Base-by-base conservation (phyloP, 2,797 vertebrate species). In the Diglossa cyanea region DNA sequence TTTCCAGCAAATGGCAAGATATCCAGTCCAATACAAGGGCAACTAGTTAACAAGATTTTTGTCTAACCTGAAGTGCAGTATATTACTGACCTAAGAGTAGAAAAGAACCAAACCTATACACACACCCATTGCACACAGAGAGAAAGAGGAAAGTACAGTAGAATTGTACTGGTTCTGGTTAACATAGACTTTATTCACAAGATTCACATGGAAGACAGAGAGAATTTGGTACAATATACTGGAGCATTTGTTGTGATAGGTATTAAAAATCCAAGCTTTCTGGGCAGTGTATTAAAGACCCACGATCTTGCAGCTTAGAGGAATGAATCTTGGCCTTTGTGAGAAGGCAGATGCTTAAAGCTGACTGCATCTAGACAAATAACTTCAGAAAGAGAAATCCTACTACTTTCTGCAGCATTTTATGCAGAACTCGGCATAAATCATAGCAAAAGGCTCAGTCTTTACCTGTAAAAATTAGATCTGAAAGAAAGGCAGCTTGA, bases 51-150 rank as follows among this genome's bases (percentile, higher is more conserved):
- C 3, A 45, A 80, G 30, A 47, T 35, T 44, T 77, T 53, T 66
- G 16, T 66, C 50, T 80, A 58, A 79, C 10, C 13, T 89, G 53
- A 83, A 58, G 17, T n/a, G 50, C 58, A 68, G 8, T n/a, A 30
- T 28, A 17, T 84, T 93, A 51, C 40, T 84, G 55, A 86, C 33
- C 58, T 57, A 44, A 53, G 48, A 67, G 12, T 1, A 79, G 37
- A 62, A 79, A 70, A 89, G 26, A 31, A 50, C 33, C 18, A 62
- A 51, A 70, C 21, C 20, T 37, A 2, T 65, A 19, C 19, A 25
- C 1, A 31, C 28, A 67, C 12, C 9, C 0, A 2, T 2, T 2
- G 6, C 11, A 28, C 17, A 20, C 4, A 11, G 7, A 57, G 17
- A 65, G 50, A 66, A 90, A 39, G 42, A 42, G 40, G 33, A 40